Conservation (phyloP, 1,140 invertebrate genomes). For the Vanessa tameamea region DNA sequence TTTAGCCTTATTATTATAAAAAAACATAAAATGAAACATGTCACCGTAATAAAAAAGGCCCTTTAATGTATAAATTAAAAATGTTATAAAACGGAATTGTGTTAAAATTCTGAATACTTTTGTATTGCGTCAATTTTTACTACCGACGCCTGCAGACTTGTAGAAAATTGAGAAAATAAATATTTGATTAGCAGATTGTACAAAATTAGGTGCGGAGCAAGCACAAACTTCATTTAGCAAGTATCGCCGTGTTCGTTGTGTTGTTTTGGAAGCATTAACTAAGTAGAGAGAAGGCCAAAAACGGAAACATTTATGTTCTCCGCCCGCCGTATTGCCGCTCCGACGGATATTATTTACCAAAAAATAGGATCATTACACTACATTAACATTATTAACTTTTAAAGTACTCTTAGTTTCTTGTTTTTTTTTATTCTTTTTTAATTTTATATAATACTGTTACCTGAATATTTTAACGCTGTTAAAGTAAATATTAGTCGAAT, state of each 20-base stretch:
- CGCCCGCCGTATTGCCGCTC: conserved; percentile 60
- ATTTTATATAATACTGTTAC: not conserved
- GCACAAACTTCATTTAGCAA: conserved; percentile 38
- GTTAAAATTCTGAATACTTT: not conserved
- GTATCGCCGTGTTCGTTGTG: conserved; percentile 60
- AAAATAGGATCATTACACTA: conserved; percentile 44
- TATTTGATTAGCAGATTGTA: conserved; percentile 40
- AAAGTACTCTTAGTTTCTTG: conserved; percentile 12
- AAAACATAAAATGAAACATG: too few relatives aligned
- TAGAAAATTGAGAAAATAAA: conserved; percentile 35
- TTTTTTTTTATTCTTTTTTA: conserved; percentile 14
- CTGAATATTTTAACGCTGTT: too few relatives aligned
- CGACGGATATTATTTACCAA: conserved; percentile 63
- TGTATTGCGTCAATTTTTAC: not conserved
- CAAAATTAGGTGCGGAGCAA: conserved; percentile 34
- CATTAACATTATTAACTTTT: conserved; percentile 33
- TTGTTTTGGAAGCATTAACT: conserved; percentile 78
- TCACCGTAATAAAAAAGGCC: too few relatives aligned
- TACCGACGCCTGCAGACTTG: conserved; percentile 14
- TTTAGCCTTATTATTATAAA: too few relatives aligned
- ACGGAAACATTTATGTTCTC: conserved; percentile 67
- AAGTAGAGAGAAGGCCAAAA: conserved; percentile 75
- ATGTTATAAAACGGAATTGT: not conserved
- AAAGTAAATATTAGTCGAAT: too few relatives aligned
- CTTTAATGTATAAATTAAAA: not conserved